These are phyloP conservation scores for Gymnocephalus cernua DNA, from an alignment of 2,113 vertebrate genomes.

Conservation along the genomic window DNA sequence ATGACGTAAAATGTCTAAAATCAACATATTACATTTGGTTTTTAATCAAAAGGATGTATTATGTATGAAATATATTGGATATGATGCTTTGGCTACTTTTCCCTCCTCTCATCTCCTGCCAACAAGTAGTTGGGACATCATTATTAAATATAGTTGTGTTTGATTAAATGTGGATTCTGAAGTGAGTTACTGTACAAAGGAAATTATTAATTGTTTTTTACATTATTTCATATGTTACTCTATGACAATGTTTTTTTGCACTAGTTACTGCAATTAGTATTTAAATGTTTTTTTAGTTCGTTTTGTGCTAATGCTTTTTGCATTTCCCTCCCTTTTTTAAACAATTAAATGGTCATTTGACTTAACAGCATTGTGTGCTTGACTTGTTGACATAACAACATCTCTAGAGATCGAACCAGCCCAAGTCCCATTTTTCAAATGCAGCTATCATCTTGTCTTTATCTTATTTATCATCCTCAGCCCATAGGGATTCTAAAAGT, in stretches of 20 bases:
- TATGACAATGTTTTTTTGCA: too few species aligned
- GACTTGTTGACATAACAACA: neutral
- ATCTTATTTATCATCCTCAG: conserved; percentile 1
- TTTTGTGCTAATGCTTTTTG: neutral
- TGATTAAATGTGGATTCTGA: conserved; percentile 10
- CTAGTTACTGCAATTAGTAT: neutral
- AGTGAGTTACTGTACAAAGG: conserved; percentile 4
- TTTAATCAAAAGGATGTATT: conserved; percentile 15
- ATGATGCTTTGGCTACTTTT: conserved; percentile 27
- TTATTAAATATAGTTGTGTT: conserved; percentile 5
- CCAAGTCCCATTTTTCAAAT: neutral
- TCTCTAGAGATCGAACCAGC: neutral
- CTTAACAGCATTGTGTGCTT: neutral
- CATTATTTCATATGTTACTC: neutral
- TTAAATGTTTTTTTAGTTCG: neutral
- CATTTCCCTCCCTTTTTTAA: neutral
- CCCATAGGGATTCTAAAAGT: conserved; percentile 17
- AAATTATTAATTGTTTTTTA: neutral
- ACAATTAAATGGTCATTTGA: neutral
- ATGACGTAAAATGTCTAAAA: conserved; percentile 31
- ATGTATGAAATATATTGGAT: conserved; percentile 9
- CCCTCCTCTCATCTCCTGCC: conserved; percentile 5
- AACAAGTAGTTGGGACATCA: conserved; percentile 10
- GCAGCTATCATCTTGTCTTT: neutral
- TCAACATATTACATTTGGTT: conserved; percentile 22